Evolutionary conservation across 2,888 invertebrate species (phyloP), one percentile per base, ranked within the genome.

Genomic region (Tetragonula carbonaria): DNA sequence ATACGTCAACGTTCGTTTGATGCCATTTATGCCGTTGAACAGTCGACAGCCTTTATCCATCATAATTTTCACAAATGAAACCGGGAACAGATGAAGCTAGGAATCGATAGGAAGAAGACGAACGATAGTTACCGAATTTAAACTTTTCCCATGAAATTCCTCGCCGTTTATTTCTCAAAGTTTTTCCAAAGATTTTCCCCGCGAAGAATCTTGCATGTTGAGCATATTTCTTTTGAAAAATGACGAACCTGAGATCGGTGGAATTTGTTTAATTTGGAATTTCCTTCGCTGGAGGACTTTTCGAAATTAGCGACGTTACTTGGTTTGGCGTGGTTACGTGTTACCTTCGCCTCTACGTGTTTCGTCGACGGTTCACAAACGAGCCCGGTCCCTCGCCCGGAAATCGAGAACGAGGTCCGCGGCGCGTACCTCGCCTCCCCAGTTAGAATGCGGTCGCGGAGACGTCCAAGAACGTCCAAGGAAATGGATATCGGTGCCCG

Each of bases 401-500:
- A 68, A 80, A 80, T 67, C 74, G 74, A 45, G 51, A 23, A 11
- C 28, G n/a, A 23, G 50, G 59, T n/a, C 23, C 71, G 33, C 59
- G 45, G n/a, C 55, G 66, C 67, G 67, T 76, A 75, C 62, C 78
- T 28, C 53, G 21, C 72, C 73, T 28, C n/a, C 21, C 73, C 63
- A 72, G 77, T 80, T 75, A 65, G 66, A 73, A 72, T 73, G 66
- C 78, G 84, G 86, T 82, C 74, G 38, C 23, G 16, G 21, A 65
- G 14, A 28, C 23, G 77, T 86, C 76, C 76, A 68, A 76, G 75
- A 68, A 68, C 63, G 74, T 78, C 70, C 85, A 85, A 85, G 82
- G 67, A 86, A 88, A 86, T 88, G 85, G 79, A 88, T 88, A 86
- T 88, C 62, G 89, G 82, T 82, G 74, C 82, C 68, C 33, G 82